These are phyloP conservation scores for Carassius gibelio DNA, from an alignment of 2,113 vertebrate genomes.

Conservation along the genomic window DNA sequence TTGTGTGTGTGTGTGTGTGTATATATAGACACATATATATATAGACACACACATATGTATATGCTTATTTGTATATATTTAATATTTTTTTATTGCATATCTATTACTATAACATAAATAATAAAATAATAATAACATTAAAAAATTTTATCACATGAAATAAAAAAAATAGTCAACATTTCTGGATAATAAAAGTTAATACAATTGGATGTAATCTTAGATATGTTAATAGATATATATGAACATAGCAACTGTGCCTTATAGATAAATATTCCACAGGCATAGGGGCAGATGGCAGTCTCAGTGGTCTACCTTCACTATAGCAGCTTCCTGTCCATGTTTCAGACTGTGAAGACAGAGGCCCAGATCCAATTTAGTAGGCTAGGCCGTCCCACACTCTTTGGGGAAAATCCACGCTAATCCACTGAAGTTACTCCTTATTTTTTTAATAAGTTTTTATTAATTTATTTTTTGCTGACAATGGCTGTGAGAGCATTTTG, in stretches of 20 bases:
- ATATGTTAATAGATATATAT: neutral
- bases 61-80: too few species aligned
- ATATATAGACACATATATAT: too few species aligned
- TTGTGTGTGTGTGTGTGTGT: too few species aligned
- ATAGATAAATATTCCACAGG: constrained; percentile 23
- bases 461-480: too few species aligned
- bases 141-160: too few species aligned
- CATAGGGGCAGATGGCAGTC: constrained; percentile 53
- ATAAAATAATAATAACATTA: too few species aligned
- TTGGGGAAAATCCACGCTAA: constrained; percentile 10
- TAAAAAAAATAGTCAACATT: too few species aligned
- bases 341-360: constrained; percentile 50
- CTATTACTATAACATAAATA: too few species aligned
- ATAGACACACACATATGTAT: too few species aligned
- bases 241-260: neutral
- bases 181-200: too few species aligned
- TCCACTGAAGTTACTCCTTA: neutral
- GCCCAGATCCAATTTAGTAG: constrained; percentile 41
- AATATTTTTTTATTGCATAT: too few species aligned
- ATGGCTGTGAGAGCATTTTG: neutral
- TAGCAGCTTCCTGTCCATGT: constrained; percentile 55
- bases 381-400: neutral
- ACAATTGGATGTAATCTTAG: too few species aligned
- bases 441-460: neutral
- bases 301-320: constrained; percentile 57